These are phyloP conservation scores for Takifugu flavidus DNA, from an alignment of 2,113 vertebrate species.

Conservation along the genomic window DNA sequence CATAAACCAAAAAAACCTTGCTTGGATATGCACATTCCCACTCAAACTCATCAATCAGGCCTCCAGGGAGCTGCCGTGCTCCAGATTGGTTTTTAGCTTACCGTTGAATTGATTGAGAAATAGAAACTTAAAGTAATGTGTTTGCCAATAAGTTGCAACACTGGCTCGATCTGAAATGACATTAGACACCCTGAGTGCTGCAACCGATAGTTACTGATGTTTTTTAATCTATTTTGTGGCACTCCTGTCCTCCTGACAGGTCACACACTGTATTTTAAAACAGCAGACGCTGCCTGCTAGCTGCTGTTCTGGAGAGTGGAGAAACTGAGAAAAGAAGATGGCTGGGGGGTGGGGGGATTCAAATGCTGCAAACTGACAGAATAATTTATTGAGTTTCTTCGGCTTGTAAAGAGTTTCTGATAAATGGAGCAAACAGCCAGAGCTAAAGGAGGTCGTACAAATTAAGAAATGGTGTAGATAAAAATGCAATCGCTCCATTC, in stretches of 20 bases:
- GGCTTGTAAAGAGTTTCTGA: slow-evolving; percentile 71
- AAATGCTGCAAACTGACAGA: slow-evolving; percentile 73
- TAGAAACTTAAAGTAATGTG: slow-evolving; percentile 74
- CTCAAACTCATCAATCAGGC: slow-evolving; percentile 69
- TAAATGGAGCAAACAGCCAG: slow-evolving; percentile 76
- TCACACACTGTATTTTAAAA: slow-evolving; percentile 47
- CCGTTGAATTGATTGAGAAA: slow-evolving; percentile 74
- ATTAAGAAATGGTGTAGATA: slow-evolving; percentile 58
- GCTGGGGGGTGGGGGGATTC: slow-evolving; percentile 41
- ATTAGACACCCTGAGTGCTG: slow-evolving; percentile 58
- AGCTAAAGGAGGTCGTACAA: slow-evolving; percentile 56
- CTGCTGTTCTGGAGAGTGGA: background rate
- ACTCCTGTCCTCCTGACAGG: background rate
- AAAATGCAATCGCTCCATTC: slow-evolving; percentile 17
- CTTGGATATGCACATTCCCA: slow-evolving; percentile 72
- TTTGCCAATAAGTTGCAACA: slow-evolving; percentile 72
- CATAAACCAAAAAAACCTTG: slow-evolving; percentile 58
- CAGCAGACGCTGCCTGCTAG: slow-evolving; percentile 47
- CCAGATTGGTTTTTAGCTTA: slow-evolving; percentile 74
- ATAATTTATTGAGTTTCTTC: slow-evolving; percentile 73
- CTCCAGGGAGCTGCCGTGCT: slow-evolving; percentile 61
- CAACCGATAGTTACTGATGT: slow-evolving; percentile 44
- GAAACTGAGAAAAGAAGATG: slow-evolving; percentile 44
- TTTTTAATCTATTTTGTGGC: slow-evolving; percentile 5
- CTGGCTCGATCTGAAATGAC: slow-evolving; percentile 57